phyloP scores from a whole-genome alignment of 2,888 invertebrate species.

The Lymantria monacha region DNA sequence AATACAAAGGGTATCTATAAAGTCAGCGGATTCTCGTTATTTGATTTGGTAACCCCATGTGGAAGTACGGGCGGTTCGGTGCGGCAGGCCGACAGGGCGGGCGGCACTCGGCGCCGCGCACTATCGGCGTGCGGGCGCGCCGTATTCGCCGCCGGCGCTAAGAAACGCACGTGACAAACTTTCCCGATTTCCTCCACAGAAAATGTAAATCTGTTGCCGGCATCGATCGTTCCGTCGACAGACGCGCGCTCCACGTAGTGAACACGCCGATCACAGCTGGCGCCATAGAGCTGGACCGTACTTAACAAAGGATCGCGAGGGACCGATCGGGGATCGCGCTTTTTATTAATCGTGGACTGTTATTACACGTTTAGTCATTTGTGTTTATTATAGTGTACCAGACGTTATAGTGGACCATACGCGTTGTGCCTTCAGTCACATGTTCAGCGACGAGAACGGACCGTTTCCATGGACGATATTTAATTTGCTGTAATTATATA shows the following conservation, averaged over 20 bases:
- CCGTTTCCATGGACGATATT: constrained; percentile 40
- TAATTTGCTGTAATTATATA: constrained; percentile 57
- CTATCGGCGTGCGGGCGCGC: constrained; percentile 79
- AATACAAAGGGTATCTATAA: too few species aligned
- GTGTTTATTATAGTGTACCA: constrained; percentile 65
- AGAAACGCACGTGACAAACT: constrained; percentile 70
- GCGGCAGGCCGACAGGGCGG: constrained; percentile 49
- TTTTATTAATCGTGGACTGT: constrained; percentile 51
- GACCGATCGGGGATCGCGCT: constrained; percentile 35
- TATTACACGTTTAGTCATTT: constrained; percentile 47
- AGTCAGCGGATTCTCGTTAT: too few species aligned
- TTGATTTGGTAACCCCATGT: constrained; percentile 9
- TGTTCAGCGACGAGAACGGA: constrained; percentile 48
- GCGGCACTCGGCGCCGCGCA: constrained; percentile 79
- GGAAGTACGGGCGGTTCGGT: constrained; percentile 35
- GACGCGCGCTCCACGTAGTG: constrained; percentile 65
- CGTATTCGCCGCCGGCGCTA: constrained; percentile 64
- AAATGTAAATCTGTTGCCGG: constrained; percentile 80
- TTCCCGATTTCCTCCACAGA: constrained; percentile 77
- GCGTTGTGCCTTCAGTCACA: constrained; percentile 74
- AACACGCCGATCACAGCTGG: constrained; percentile 75
- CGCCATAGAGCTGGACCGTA: constrained; percentile 68
- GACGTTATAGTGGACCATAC: constrained; percentile 72
- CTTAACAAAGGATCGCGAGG: constrained; percentile 67
- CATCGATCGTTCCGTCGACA: constrained; percentile 74